Evolutionary conservation across 2,888 invertebrate species (phyloP), one percentile per base, ranked within the genome.

Genomic region (Troides oblongomaculatus): DNA sequence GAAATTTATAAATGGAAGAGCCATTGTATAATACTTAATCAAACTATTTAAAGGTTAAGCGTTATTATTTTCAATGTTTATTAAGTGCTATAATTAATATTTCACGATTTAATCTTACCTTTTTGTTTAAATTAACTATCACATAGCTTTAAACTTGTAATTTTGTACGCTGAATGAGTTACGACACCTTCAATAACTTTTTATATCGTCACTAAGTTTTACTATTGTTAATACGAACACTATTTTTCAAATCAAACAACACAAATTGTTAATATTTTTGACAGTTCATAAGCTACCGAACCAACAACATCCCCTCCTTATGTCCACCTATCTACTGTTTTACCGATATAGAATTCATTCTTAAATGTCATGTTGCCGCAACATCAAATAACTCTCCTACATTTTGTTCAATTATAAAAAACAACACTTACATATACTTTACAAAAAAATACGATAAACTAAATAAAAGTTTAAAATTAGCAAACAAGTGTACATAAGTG

Each of bases 241-340:
- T 10, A 30, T 17, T 50, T 62, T 46, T 50, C 5, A 53, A 56
- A 58, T 23, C 17, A 50, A 53, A 53, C 25, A 53, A 56, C 56
- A 56, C 59, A 50, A 50, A 50, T 50, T 23, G 17, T 43, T 62
- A 21, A 62, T 62, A 43, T 68, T 63, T 64, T 64, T 64, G 64
- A 64, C 69, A 64, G 36, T 60, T 59, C 39, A 25, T 39, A 39
- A 21, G 57, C 17, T 25, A 18, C 21, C 56, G n/a, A 39, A 58
- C 43, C 60, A 30, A 43, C 69, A 57, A 61, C 69, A 64, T 43
- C 57, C 69, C 64, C 60, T 64, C 61, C 46, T 60, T 21, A 61
- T 30, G 57, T n/a, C 57, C 46, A 21, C 61, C 21, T 39, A 21
- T 64, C 46, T 61, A 69, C 69, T 69, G 69, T 53, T 69, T 69